A percentile compares a stretch with the other conserved stretches of the same genome.
Evolutionary conservation across 1,140 invertebrate genomes (phyloP).

Genomic region (Drosophila watanabei): DNA sequence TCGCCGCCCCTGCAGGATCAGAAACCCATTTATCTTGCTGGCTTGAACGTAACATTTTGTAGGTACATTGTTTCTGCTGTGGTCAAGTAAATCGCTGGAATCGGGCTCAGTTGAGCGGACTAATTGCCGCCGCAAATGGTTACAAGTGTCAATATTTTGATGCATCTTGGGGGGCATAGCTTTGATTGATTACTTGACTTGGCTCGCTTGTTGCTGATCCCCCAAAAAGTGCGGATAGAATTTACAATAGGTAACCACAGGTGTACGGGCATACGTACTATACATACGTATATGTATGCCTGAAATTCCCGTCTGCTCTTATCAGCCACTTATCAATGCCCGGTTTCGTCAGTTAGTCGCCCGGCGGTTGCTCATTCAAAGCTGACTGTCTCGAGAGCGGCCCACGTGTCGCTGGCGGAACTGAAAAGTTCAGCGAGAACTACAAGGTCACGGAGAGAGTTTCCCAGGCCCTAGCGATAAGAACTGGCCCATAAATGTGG

Average conservation of each 20-base stretch:
- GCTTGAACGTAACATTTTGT: constrained; percentile 14
- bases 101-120: constrained; percentile 63
- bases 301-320: constrained; percentile 19
- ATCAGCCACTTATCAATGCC: constrained; percentile 44
- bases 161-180: constrained; percentile 21
- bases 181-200: constrained; percentile 51
- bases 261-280: not conserved
- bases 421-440: constrained; percentile 13
- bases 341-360: constrained; percentile 22
- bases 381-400: constrained; percentile 33
- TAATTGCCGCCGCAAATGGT: constrained; percentile 75
- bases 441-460: constrained; percentile 35
- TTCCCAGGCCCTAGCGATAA: constrained; percentile 28
- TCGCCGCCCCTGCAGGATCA: constrained; percentile 66
- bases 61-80: constrained; percentile 39
- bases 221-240: not conserved
- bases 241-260: not conserved
- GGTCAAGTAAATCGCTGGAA: constrained; percentile 56
- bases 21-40: constrained; percentile 72
- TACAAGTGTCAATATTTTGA: constrained; percentile 82
- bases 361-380: constrained; percentile 14
- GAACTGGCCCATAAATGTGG: constrained; percentile 28
- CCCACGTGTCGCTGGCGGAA: constrained; percentile 34
- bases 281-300: not conserved
- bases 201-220: constrained; percentile 2